A percentile compares a stretch with the other conserved stretches of the same genome.
phyloP scores from a whole-genome alignment of 2,888 invertebrate species.

The Coelopa pilipes region DNA sequence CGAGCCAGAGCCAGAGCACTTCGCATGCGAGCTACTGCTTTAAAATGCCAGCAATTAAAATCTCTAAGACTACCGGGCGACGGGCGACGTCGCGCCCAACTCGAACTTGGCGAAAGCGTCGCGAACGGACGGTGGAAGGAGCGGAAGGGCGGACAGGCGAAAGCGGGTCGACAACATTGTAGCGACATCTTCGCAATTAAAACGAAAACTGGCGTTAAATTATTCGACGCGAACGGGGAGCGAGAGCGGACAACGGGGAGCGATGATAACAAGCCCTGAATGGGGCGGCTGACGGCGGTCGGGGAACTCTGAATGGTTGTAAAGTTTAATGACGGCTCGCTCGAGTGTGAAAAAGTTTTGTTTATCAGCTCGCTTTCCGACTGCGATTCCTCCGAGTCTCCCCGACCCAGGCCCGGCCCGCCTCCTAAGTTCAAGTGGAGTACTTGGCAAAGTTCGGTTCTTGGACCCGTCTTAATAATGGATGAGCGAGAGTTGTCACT shows the following conservation, averaged over 20 bases:
- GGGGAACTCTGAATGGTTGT: conserved; percentile 19
- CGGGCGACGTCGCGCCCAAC: not conserved
- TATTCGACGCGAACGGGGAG: conserved; percentile 55
- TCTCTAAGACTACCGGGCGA: conserved; percentile 47
- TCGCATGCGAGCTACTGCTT: conserved; percentile 27
- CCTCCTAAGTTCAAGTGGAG: not conserved
- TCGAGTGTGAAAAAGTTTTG: conserved; percentile 38
- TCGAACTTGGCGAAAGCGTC: not conserved
- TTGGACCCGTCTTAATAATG: conserved; percentile 31
- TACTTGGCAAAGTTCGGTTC: not conserved
- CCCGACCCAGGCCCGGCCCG: too few species aligned
- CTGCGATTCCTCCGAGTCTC: too few species aligned
- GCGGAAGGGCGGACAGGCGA: not conserved
- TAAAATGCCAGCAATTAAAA: conserved; percentile 55
- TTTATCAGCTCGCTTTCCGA: conserved; percentile 32
- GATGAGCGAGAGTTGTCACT: not conserved
- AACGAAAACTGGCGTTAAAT: conserved; percentile 64
- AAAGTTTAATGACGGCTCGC: conserved; percentile 36
- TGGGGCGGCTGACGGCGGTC: not conserved
- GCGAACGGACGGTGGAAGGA: conserved; percentile 5
- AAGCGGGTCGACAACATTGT: conserved; percentile 52
- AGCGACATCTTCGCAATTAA: conserved; percentile 60
- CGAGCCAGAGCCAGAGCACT: too few species aligned
- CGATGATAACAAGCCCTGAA: conserved; percentile 1
- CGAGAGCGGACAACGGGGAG: conserved; percentile 17